Conservation (phyloP, 2,797 vertebrate genomes). For the Notamacropus eugenii region DNA sequence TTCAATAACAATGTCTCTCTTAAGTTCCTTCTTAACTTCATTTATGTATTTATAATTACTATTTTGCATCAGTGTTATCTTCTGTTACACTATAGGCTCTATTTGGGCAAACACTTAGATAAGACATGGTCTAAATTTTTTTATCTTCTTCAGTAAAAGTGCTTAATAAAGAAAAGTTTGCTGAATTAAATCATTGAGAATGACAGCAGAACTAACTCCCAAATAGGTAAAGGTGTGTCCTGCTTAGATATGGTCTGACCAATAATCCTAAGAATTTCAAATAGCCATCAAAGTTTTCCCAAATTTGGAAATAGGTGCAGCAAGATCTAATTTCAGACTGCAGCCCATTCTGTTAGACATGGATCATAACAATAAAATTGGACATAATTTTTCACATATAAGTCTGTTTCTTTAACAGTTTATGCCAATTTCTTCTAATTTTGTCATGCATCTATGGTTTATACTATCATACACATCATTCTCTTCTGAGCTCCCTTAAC, state of each 20-base stretch:
- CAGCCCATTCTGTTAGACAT: background rate
- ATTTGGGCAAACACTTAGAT: background rate
- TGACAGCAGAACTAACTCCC: background rate
- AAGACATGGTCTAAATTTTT: background rate
- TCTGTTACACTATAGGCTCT: background rate
- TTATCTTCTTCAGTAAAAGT: background rate
- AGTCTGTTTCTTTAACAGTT: slow-evolving; percentile 30
- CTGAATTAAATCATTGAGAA: slow-evolving; percentile 3
- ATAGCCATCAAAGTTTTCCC: background rate
- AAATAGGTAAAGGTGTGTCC: background rate
- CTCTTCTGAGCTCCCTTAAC: background rate
- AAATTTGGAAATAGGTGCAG: background rate
- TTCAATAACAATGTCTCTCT: background rate
- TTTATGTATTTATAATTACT: background rate
- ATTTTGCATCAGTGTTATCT: background rate
- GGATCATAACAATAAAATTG: slow-evolving; percentile 1
- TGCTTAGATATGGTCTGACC: slow-evolving; percentile 2
- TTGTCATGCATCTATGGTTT: background rate
- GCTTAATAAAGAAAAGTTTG: background rate
- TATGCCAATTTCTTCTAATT: slow-evolving; percentile 22
- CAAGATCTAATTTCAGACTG: background rate
- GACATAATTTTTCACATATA: background rate
- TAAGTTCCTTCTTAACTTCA: background rate
- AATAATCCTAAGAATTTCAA: background rate
- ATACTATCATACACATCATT: slow-evolving; percentile 26